phyloP scores from a whole-genome alignment of 2,113 vertebrate genomes.

The Oreocharis arfaki region DNA sequence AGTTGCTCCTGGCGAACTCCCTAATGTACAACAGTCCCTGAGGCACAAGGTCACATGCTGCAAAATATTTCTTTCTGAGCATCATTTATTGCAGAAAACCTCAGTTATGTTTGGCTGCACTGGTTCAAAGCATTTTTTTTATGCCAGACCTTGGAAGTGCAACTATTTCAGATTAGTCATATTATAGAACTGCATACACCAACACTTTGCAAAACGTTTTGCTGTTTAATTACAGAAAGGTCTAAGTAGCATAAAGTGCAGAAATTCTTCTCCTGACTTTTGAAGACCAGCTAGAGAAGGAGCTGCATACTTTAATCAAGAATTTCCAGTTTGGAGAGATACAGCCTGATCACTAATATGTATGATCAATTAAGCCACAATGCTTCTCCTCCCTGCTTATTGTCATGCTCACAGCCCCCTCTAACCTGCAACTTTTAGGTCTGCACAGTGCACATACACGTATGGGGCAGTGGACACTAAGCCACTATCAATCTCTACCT shows the following conservation, averaged over 20 bases:
- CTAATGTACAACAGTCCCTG: not conserved
- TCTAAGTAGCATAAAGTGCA: not conserved
- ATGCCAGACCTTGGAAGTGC: not conserved
- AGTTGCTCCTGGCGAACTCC: not conserved
- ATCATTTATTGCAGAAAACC: not conserved
- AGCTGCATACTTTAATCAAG: not conserved
- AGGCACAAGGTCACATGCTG: conserved; percentile 1
- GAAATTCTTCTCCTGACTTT: not conserved
- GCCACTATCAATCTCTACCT: not conserved
- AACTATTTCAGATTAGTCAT: conserved; percentile 30
- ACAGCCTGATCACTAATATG: not conserved
- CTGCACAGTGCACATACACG: not conserved
- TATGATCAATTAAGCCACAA: not conserved
- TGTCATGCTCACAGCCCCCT: not conserved
- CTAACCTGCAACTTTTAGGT: not conserved
- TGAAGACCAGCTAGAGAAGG: not conserved
- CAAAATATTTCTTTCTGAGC: not conserved
- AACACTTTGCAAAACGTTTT: not conserved
- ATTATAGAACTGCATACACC: not conserved
- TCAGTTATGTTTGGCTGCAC: not conserved
- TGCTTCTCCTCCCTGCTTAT: not conserved
- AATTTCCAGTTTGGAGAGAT: not conserved
- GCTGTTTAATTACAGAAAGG: not conserved
- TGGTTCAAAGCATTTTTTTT: conserved; percentile 23
- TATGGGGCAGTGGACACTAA: not conserved